A percentile compares a stretch with the other conserved stretches of the same genome.
phyloP scores from a whole-genome alignment of 2,113 vertebrate genomes.

The Cromileptes altivelis region DNA sequence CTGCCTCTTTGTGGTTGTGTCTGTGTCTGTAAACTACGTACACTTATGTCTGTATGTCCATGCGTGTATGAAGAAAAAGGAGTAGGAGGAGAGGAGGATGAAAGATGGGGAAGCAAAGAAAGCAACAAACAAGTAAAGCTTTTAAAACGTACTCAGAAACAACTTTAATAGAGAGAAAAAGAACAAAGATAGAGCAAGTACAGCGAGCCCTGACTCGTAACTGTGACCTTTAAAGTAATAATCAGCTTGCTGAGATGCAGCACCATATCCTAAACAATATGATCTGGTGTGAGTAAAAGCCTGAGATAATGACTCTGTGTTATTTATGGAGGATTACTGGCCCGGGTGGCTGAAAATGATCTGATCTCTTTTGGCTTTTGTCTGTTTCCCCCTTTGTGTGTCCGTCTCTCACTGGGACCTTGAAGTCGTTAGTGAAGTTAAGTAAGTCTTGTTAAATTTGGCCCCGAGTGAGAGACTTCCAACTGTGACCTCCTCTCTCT shows the following conservation, averaged over 20 bases:
- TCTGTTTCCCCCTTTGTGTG: not conserved
- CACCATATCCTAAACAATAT: not conserved
- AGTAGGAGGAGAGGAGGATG: not conserved
- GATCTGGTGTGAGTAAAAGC: not conserved
- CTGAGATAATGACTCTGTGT: not conserved
- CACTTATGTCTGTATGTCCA: no score
- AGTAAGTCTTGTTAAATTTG: conserved; percentile 49
- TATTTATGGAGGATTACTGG: not conserved
- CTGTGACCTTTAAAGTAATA: conserved; percentile 6
- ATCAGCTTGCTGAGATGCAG: not conserved
- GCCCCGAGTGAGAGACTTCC: conserved; percentile 34
- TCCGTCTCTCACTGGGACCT: conserved; percentile 5
- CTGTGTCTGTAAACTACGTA: no score
- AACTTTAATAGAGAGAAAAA: not conserved
- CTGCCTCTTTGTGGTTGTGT: not conserved
- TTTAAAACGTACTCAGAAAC: not conserved
- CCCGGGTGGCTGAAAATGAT: not conserved
- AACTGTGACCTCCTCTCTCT: conserved; percentile 31
- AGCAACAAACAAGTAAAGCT: fast-evolving
- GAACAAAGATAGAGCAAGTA: not conserved
- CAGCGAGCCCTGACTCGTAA: not conserved
- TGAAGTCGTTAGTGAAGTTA: conserved; percentile 38
- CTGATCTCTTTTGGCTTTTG: not conserved
- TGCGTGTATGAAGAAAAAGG: no score
- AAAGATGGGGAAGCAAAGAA: not conserved